Conservation (phyloP, 2,888 invertebrate genomes). For the Norana najaformis region DNA sequence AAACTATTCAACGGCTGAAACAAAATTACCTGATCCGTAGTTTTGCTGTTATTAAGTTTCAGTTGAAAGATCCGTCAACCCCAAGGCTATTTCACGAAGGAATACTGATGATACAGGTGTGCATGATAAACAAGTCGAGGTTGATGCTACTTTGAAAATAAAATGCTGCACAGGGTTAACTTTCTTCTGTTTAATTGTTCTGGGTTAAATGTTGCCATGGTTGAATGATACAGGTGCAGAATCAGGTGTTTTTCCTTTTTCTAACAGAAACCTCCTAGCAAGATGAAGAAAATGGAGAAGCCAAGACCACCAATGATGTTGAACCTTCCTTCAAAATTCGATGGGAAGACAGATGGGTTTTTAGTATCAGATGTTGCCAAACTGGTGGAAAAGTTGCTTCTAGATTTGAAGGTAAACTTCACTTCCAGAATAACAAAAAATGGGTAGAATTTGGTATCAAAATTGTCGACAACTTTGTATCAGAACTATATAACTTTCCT, state of each 20-base stretch:
- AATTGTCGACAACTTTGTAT: not conserved
- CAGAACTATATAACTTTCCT: not conserved
- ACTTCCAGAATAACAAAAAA: not conserved
- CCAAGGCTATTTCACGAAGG: too few relatives aligned
- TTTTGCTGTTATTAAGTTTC: too few relatives aligned
- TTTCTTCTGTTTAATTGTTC: not conserved
- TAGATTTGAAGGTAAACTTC: not conserved
- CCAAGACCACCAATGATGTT: not conserved
- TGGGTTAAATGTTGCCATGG: too few relatives aligned
- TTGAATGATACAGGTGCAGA: not conserved
- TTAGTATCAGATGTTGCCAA: not conserved
- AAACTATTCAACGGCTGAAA: too few relatives aligned
- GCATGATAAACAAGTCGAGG: not conserved
- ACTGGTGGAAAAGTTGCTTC: not conserved
- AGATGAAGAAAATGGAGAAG: not conserved
- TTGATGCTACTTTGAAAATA: too few relatives aligned
- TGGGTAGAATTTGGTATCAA: not conserved
- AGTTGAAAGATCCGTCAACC: too few relatives aligned
- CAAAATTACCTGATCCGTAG: not conserved
- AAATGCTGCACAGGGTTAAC: not conserved
- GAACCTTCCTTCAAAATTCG: not conserved
- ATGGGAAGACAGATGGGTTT: not conserved
- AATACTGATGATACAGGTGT: not conserved
- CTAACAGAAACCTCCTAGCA: not conserved
- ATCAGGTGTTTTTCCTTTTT: not conserved